Base-by-base conservation (phyloP, 1,140 invertebrate species). In the Muscidifurax raptorellus region DNA sequence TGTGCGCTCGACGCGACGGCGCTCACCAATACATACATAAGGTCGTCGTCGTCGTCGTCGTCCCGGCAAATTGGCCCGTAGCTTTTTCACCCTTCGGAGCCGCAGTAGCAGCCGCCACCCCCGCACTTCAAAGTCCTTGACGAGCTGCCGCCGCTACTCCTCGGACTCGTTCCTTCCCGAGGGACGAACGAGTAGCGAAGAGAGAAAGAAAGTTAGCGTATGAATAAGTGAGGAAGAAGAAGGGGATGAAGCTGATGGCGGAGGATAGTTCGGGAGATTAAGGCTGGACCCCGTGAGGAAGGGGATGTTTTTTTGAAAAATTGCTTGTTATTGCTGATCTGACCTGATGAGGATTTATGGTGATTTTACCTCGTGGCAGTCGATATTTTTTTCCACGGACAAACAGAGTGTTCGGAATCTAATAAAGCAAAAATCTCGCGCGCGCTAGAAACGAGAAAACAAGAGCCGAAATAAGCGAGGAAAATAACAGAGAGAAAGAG, bases 91-190 rank as follows among this genome's bases (percentile, higher is more conserved):
- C 69, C 28, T 72, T 32, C 69, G 18, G 30, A 32, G 69, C 66
- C 22, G 40, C 40, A 44, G 40, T 44, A 10, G 40, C 40, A 66
- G n/a, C 64, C 25, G n/a, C 64, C 25, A 47, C 15, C 64, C 69
- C 18, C n/a, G 30, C 69, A 72, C 69, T 72, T 72, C 69, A 72
- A 72, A 72, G 69, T 72, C 69, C 72, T 75, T 44, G 69, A 72
- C 69, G 69, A 72, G 5, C 69, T 72, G 28, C 69, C 13, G 27
- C 15, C 12, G 27, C 69, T 18, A 3, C 12, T 72, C 1, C 69
- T 27, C 6, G 9, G 10, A 9, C 69, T 18, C 36, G 69, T 9
- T 66, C 12, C 10, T 27, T 18, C 64, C 59, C 59, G 7, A 18
- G 59, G 59, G 59, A 64, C 6, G 13, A n/a, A 2, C 59, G 59